A percentile compares a stretch with the other conserved stretches of the same genome.
phyloP scores from a whole-genome alignment of 2,888 invertebrate genomes.

The Habroteleia sp. region DNA sequence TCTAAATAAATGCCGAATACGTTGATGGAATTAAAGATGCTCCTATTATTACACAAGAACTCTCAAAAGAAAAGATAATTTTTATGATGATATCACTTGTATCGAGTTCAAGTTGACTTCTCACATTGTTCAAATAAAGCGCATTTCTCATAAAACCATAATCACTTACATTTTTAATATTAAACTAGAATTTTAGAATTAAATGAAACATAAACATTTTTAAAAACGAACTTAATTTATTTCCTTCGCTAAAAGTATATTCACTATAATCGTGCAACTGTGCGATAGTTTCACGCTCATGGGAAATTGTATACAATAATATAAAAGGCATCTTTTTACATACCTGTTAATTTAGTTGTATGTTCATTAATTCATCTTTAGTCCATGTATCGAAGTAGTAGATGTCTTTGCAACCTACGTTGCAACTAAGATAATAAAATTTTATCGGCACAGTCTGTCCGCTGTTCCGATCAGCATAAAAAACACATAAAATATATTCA shows the following conservation, averaged over 20 bases:
- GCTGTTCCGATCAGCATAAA: conserved; percentile 38
- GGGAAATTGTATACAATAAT: too few species aligned
- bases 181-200: too few species aligned
- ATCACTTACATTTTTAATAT: too few species aligned
- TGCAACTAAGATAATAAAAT: conserved; percentile 55
- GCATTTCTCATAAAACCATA: too few species aligned
- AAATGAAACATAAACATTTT: too few species aligned
- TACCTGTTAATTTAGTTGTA: conserved; percentile 25
- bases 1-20: conserved; percentile 52
- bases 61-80: conserved; percentile 10
- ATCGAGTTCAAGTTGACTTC: too few species aligned
- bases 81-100: conserved; percentile 36
- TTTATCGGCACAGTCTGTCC: conserved; percentile 50
- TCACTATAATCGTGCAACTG: too few species aligned
- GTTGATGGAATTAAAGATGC: conserved; percentile 40
- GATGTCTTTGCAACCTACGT: conserved; percentile 30
- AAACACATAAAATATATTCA: conserved; percentile 42
- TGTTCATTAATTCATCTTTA: conserved; percentile 38
- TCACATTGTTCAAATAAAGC: too few species aligned
- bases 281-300: not conserved
- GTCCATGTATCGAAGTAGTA: conserved; percentile 12
- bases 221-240: too few species aligned
- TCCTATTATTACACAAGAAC: conserved; percentile 33
- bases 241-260: too few species aligned
- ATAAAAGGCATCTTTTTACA: too few species aligned